Percentiles rank a stretch among this genome's conserved stretches.
phyloP scores from a whole-genome alignment of 2,797 vertebrate genomes.

The Bucorvus abyssinicus region DNA sequence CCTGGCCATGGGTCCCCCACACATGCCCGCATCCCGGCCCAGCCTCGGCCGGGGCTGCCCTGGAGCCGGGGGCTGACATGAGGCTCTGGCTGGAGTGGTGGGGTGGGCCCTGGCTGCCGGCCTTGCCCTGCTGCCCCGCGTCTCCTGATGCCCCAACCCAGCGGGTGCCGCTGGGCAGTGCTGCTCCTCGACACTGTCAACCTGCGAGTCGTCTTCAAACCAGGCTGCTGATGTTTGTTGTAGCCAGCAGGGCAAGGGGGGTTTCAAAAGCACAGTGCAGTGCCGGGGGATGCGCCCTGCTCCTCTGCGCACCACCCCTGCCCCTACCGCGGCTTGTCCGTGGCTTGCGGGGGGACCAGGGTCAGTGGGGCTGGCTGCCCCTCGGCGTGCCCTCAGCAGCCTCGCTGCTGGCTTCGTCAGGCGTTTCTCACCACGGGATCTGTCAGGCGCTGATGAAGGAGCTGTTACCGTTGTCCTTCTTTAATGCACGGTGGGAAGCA shows the following conservation, averaged over 20 bases:
- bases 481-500: background rate
- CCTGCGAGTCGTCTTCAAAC: background rate
- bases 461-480: background rate
- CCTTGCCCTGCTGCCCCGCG: background rate
- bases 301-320: background rate
- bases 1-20: background rate
- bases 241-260: background rate
- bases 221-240: background rate
- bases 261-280: background rate
- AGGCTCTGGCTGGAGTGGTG: background rate
- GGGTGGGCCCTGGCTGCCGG: fast-evolving
- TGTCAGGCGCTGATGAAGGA: background rate
- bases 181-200: background rate
- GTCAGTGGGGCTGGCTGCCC: background rate
- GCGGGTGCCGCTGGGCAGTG: fast-evolving
- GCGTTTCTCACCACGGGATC: background rate
- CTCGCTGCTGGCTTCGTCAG: background rate
- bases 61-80: fast-evolving
- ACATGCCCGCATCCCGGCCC: background rate
- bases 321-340: too few species aligned
- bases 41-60: background rate
- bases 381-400: background rate
- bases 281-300: background rate
- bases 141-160: fast-evolving
- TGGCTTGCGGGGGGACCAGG: background rate